Base-by-base conservation (phyloP, 2,797 vertebrate genomes). In the Graptemys geographica region DNA sequence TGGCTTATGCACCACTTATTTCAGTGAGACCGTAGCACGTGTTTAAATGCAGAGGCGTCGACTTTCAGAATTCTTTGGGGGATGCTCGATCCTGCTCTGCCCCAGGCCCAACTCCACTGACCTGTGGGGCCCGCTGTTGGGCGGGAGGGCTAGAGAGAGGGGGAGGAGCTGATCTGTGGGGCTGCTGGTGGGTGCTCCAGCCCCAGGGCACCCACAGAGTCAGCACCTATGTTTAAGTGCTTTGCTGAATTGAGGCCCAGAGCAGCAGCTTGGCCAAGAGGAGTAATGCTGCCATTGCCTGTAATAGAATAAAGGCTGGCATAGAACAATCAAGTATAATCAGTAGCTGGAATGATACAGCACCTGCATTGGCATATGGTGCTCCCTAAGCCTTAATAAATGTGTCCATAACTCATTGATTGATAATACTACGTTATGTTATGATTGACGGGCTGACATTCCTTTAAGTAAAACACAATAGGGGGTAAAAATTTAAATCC, bases 231-330 rank as follows among this genome's bases (percentile, higher is more conserved):
- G 21, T 55, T 55, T 55, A 55, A 55, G 8, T 55, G 21, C 8
- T 59, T 72, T 53, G 52, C 47, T 0, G 0, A 72, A 72, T 2
- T 74, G 49, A 49, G 79, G 33, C 78, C 84, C 2, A 10, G 4
- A 51, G 0, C 19, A 51, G 41, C 80, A 90, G 4, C 21, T 1
- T 8, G 55, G 8, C 81, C 31, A 62, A 33, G 59, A 62, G 15
- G 33, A 62, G 28, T 62, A 33, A 33, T 62, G 59, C 59, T 62
- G 15, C 59, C 13, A 33, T 8, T 62, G 59, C 28, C 59, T 33
- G 31, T 62, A 33, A 31, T 18, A 62, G 59, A 62, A 33, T 57
- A 44, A 4, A 16, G 51, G 52, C 1, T 44, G 11, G 51, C 72
- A 65, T 62, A 9, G 52, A 37, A 1, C 11, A 47, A 31, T 3